Conservation (phyloP, 2,113 vertebrate species). For the Brachyhypopomus occidentalis region DNA sequence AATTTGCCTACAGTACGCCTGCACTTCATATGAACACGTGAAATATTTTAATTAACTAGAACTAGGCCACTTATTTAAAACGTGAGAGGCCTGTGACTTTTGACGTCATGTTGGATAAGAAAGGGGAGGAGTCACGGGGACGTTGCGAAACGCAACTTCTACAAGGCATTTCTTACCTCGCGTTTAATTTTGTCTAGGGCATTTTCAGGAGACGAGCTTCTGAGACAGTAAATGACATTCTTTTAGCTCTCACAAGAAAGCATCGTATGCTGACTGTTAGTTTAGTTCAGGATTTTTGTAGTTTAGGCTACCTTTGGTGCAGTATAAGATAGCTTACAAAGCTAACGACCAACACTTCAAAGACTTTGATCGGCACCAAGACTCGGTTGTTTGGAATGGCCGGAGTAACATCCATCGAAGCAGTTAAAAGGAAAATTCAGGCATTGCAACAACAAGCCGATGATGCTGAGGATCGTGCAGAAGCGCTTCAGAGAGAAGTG, state of each 20-base stretch:
- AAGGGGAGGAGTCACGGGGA: slow-evolving; percentile 36
- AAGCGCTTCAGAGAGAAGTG: slow-evolving; percentile 75
- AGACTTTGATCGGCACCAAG: too few species aligned
- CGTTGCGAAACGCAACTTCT: slow-evolving; percentile 34
- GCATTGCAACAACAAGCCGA: slow-evolving; percentile 80
- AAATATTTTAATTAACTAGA: neutral
- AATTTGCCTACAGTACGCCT: too few species aligned
- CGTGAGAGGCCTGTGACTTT: slow-evolving; percentile 17
- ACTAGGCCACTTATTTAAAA: slow-evolving; percentile 40
- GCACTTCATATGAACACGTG: too few species aligned
- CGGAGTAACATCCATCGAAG: slow-evolving; percentile 73
- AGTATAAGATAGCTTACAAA: neutral
- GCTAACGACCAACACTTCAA: neutral
- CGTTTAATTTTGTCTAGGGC: neutral
- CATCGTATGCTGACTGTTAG: too few species aligned
- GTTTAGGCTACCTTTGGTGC: too few species aligned
- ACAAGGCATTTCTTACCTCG: neutral
- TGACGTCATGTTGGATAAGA: slow-evolving; percentile 55
- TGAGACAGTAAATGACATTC: neutral
- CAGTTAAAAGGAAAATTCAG: slow-evolving; percentile 84
- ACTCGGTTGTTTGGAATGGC: slow-evolving; percentile 56
- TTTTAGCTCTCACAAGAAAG: neutral
- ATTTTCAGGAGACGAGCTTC: neutral
- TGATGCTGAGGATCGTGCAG: slow-evolving; percentile 81
- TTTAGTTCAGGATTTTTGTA: too few species aligned